Evolutionary conservation across 2,797 vertebrate genomes (phyloP).

Genomic region (Allobates femoralis): DNA sequence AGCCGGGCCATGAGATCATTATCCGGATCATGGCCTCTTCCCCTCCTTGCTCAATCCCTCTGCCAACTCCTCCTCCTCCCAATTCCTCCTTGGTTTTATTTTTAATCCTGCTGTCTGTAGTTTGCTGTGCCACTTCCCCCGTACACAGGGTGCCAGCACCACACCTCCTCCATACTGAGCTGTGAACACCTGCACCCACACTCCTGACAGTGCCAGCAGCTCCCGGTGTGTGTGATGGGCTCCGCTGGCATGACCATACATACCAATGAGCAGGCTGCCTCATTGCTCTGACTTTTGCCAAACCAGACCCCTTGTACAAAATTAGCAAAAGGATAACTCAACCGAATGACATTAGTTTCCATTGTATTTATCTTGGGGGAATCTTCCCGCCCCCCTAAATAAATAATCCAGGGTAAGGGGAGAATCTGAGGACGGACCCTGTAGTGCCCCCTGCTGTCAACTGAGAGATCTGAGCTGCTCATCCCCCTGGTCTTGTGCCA

Average conservation of each 20-base stretch:
- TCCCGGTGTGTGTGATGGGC: neutral
- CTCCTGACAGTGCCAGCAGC: neutral
- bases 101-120: slow-evolving; percentile 63
- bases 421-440: neutral
- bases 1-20: slow-evolving; percentile 67
- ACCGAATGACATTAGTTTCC: neutral
- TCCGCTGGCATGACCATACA: neutral
- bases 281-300: neutral
- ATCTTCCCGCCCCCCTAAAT: neutral
- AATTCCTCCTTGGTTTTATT: slow-evolving; percentile 62
- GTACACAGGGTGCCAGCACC: slow-evolving; percentile 56
- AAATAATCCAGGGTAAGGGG: neutral
- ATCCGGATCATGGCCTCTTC: slow-evolving; percentile 75
- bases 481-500: neutral
- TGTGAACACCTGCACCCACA: slow-evolving; percentile 29
- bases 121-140: slow-evolving; percentile 60
- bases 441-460: neutral
- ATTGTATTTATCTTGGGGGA: neutral
- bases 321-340: neutral
- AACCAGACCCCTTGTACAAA: neutral
- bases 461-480: neutral
- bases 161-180: slow-evolving; percentile 56
- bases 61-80: slow-evolving; percentile 63
- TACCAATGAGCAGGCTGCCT: no score
- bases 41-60: slow-evolving; percentile 63